Evolutionary conservation across 2,113 vertebrate genomes (phyloP), one percentile per base, ranked within the genome.

Genomic region (Sterna hirundo): DNA sequence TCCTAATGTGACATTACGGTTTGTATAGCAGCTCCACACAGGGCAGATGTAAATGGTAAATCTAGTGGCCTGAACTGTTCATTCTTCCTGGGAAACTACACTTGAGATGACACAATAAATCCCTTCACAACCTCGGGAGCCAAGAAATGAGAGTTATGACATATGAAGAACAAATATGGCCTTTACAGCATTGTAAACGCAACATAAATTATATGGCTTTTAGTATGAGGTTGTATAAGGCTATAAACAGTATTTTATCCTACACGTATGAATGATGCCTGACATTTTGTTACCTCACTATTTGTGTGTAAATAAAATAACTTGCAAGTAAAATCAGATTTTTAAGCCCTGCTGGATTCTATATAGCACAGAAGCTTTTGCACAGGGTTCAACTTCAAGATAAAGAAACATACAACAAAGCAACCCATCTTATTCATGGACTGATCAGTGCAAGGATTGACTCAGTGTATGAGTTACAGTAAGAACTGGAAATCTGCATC

Each of bases 41-140:
- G 65, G 34, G 84, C 57, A 94, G 36, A 64, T 78, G 68, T 80
- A 83, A 93, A 94, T 86, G 62, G 76, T 71, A 91, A 92, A 94
- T 93, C 83, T 92, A 88, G 61, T 65, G 32, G n/a, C 36, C 65
- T 65, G 74, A 91, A 78, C 30, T 83, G 65, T 71, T 93, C 83
- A 92, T 97, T 95, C 83, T 88, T 74, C 82, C 47, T 52, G 42
- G 69, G 74, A 97, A 97, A 95, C 74, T 90, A 80, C 61, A 92
- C 88, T 96, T 96, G 91, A 95, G 92, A 97, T 96, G 94, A 94
- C 83, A 97, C 88, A 95, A 94, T 97, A 98, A 97, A 97, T 96
- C 86, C 76, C 92, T 92, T 91, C 83, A 83, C 36, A 95, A 55
- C 77, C 34, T 58, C 6, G 1, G 70, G 78, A 97, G 71, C 32